These are phyloP conservation scores for Drosophila tristis DNA, from an alignment of 1,140 invertebrate species.

Conservation along the genomic window DNA sequence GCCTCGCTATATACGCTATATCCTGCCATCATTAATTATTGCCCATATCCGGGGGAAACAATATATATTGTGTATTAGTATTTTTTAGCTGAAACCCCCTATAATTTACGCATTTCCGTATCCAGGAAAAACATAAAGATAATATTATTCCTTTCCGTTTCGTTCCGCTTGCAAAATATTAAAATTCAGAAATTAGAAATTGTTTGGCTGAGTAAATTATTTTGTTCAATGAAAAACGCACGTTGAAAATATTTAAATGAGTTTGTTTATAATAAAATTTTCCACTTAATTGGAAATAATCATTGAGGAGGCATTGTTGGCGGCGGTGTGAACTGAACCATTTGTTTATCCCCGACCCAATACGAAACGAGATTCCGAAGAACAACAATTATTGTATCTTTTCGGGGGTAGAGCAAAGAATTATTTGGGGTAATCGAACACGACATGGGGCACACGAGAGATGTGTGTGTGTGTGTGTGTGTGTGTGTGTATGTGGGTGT, in stretches of 20 bases:
- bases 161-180: slow-evolving; percentile 22
- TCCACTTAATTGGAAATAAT: slow-evolving; percentile 82
- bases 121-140: slow-evolving; percentile 37
- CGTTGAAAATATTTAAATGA: slow-evolving; percentile 77
- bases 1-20: slow-evolving; percentile 38
- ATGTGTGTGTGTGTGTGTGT: background rate
- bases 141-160: slow-evolving; percentile 26
- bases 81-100: slow-evolving; percentile 36
- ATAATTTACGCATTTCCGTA: slow-evolving; percentile 68
- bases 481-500: background rate
- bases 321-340: slow-evolving; percentile 3
- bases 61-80: slow-evolving; percentile 22
- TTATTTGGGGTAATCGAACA: slow-evolving; percentile 80
- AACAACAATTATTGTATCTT: slow-evolving; percentile 38
- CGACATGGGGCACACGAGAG: slow-evolving; percentile 65
- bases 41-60: slow-evolving; percentile 56
- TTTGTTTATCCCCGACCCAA: slow-evolving; percentile 24
- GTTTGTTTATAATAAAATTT: slow-evolving; percentile 83
- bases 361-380: slow-evolving; percentile 35
- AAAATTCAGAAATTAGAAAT: slow-evolving; percentile 23
- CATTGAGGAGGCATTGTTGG: slow-evolving; percentile 60
- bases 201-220: slow-evolving; percentile 67
- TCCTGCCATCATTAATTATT: slow-evolving; percentile 42
- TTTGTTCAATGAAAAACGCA: slow-evolving; percentile 68
- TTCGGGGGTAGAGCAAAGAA: slow-evolving; percentile 40